phyloP scores from a whole-genome alignment of 1,140 invertebrate genomes.

The Fragariocoptes setiger region DNA sequence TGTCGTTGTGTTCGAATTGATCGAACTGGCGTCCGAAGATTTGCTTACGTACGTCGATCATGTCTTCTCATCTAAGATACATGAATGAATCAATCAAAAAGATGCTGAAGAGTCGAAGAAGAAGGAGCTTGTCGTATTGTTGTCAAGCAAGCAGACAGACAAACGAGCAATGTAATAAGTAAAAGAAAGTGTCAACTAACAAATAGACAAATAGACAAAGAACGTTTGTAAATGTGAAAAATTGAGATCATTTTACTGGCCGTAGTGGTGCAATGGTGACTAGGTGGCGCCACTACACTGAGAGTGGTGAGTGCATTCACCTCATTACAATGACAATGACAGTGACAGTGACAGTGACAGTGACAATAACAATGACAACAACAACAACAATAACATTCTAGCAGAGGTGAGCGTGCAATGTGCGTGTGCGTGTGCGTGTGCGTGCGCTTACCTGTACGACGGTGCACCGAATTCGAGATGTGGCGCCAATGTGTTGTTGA shows the following conservation, averaged over 20 bases:
- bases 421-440: too few species aligned
- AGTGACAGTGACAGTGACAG: background rate
- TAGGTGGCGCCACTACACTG: too few species aligned
- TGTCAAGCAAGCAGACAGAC: too few species aligned
- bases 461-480: conserved; percentile 27
- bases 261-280: too few species aligned
- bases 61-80: conserved; percentile 1
- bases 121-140: too few species aligned
- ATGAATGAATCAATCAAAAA: conserved; percentile 27
- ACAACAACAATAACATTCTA: background rate
- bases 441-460: conserved; percentile 28
- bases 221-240: too few species aligned
- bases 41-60: background rate
- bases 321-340: background rate
- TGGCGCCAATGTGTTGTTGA: conserved; percentile 27
- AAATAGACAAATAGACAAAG: too few species aligned
- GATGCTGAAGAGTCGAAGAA: conserved; percentile 44
- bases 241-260: too few species aligned
- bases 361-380: background rate
- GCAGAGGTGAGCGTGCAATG: background rate
- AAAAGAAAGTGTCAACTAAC: too few species aligned
- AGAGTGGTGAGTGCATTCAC: background rate
- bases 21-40: background rate
- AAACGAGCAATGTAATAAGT: too few species aligned
- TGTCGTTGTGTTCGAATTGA: background rate